Conservation (phyloP, 2,797 vertebrate genomes). For the Hippopotamyrus pictus region DNA sequence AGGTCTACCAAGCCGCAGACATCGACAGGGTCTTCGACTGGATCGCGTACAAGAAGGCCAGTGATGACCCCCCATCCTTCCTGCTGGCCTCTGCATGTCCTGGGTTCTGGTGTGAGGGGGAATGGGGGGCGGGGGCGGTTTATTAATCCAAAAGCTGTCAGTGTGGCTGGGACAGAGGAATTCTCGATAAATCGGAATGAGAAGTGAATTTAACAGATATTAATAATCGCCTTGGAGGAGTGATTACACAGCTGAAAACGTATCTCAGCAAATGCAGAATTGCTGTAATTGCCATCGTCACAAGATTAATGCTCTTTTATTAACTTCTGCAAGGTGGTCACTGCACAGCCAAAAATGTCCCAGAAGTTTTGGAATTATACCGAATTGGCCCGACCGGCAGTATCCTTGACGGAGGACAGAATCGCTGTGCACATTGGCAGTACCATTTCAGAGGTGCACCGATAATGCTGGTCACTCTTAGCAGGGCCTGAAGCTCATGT, state of each 20-base stretch:
- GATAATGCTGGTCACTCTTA: neutral
- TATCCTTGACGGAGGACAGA: neutral
- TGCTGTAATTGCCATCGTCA: conserved; percentile 23
- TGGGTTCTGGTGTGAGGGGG: neutral
- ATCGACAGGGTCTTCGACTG: conserved; percentile 94
- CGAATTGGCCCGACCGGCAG: neutral
- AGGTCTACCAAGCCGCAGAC: conserved; percentile 84
- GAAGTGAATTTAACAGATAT: conserved; percentile 14
- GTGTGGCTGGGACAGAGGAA: neutral
- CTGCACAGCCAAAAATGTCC: neutral
- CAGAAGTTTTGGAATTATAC: neutral
- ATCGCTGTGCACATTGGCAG: neutral
- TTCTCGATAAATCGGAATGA: neutral
- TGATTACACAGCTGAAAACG: conserved; percentile 23
- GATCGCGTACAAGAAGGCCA: conserved; percentile 94
- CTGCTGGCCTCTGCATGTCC: neutral
- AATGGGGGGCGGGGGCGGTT: neutral
- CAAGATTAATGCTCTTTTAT: conserved; percentile 10
- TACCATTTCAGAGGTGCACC: neutral
- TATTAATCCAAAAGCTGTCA: neutral
- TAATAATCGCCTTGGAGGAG: conserved; percentile 20
- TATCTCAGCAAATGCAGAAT: conserved; percentile 2
- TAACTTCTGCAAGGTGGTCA: neutral
- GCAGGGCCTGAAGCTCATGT: neutral
- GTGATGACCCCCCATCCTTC: neutral